Percentiles rank a stretch among this genome's conserved stretches.
Conservation (phyloP, 2,888 invertebrate species). For the Cephus rjabovi region DNA sequence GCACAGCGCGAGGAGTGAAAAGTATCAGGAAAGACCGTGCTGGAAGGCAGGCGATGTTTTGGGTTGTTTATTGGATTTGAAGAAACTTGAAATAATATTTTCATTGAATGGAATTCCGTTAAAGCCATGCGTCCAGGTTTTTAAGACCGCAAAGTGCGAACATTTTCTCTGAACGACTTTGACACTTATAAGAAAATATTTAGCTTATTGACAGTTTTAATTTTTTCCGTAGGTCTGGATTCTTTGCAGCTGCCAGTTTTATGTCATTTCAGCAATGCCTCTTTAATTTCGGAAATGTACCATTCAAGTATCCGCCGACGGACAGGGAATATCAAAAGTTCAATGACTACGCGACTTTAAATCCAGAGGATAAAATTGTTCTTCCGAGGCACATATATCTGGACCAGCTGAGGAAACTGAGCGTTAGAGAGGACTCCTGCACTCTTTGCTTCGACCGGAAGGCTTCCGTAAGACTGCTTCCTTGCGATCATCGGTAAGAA, state of each 20-base stretch:
- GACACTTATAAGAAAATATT: slow-evolving; percentile 1
- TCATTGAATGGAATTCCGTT: slow-evolving; percentile 83
- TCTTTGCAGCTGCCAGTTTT: slow-evolving; percentile 95
- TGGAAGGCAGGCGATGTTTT: slow-evolving; percentile 90
- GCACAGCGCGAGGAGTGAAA: slow-evolving; percentile 84
- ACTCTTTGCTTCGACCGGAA: slow-evolving; percentile 87
- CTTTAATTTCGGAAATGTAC: slow-evolving; percentile 89
- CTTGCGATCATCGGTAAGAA: slow-evolving; percentile 86
- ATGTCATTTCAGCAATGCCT: slow-evolving; percentile 97
- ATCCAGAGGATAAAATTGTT: slow-evolving; percentile 83
- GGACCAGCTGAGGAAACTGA: slow-evolving; percentile 78
- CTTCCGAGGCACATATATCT: slow-evolving; percentile 85
- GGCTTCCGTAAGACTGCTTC: slow-evolving; percentile 80
- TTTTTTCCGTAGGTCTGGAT: slow-evolving; percentile 75
- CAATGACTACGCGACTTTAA: slow-evolving; percentile 81
- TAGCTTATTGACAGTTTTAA: slow-evolving; percentile 10
- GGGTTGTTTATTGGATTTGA: slow-evolving; percentile 86
- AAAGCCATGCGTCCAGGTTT: slow-evolving; percentile 79
- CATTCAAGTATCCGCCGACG: slow-evolving; percentile 82
- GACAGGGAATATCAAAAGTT: slow-evolving; percentile 77
- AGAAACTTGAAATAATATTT: slow-evolving; percentile 80
- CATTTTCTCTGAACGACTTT: background rate
- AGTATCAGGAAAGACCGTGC: slow-evolving; percentile 69
- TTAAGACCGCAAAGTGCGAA: slow-evolving; percentile 79
- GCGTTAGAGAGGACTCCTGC: slow-evolving; percentile 86